Evolutionary conservation across 2,797 vertebrate genomes (phyloP).

Genomic region (Cyprinella venusta): DNA sequence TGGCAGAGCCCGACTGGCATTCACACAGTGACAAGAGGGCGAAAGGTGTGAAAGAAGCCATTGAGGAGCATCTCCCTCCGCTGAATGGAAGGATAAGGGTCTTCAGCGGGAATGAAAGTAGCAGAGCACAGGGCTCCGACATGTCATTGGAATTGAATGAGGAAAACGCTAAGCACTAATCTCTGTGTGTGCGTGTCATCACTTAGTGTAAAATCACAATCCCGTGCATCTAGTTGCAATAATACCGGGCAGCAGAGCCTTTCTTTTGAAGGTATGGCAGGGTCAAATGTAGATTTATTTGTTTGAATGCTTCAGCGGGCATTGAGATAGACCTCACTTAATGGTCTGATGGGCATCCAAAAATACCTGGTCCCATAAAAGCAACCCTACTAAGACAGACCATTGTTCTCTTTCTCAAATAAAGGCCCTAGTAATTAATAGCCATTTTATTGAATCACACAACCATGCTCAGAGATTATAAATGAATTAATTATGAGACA

Average conservation of each 20-base stretch:
- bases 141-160: conserved; percentile 71
- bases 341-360: conserved; percentile 53
- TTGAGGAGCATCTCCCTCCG: conserved; percentile 68
- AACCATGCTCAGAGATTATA: conserved; percentile 36
- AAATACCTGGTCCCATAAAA: conserved; percentile 52
- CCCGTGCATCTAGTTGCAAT: conserved; percentile 45
- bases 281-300: conserved; percentile 50
- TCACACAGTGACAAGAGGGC: conserved; percentile 74
- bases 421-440: conserved; percentile 13
- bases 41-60: conserved; percentile 80
- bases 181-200: conserved; percentile 67
- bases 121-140: conserved; percentile 68
- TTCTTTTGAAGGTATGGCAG: conserved; percentile 48
- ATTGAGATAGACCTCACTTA: conserved; percentile 58
- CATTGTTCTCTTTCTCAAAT: conserved; percentile 31
- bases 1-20: conserved; percentile 66
- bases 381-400: conserved; percentile 27
- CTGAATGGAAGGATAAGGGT: conserved; percentile 78
- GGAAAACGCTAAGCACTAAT: conserved; percentile 65
- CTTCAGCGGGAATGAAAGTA: conserved; percentile 74
- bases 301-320: conserved; percentile 41
- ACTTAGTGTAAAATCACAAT: conserved; percentile 69
- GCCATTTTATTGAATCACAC: conserved; percentile 36
- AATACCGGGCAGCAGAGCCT: conserved; percentile 36
- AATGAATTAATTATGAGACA: conserved; percentile 51